Evolutionary conservation across 1,140 invertebrate species (phyloP), one percentile per base, ranked within the genome.

Genomic region (Thalassaphorura encarpata): DNA sequence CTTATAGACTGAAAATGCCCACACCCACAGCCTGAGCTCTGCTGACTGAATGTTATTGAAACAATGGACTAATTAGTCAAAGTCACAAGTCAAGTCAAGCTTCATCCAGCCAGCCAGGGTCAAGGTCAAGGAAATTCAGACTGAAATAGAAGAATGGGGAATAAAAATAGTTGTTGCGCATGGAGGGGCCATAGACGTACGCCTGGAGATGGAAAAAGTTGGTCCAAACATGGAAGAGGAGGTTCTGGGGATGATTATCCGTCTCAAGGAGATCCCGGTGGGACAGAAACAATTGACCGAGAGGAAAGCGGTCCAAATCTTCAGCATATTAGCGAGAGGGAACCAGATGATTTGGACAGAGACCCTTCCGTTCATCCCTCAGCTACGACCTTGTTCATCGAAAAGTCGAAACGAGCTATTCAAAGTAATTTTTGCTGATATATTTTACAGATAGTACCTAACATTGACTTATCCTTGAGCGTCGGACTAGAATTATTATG

Each of bases 321-420:
- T 51, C 95, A 96, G 72, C 95, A 99, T 75, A 98, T 98, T 63
- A 96, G 90, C 70, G 95, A 99, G 75, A 77, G 95, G 62, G 95
- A 98, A 70, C 85, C 88, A 15, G 89, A 95, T 70, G 93, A 97
- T 72, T 86, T 86, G 66, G 90, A 97, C 65, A 78, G 82, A 53
- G 95, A 99, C 76, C 95, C 95, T 8, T 97, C 94, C 0, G 83
- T 93, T 54, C 90, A 99, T 77, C 95, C 95, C 0, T 85, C 87
- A 66, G 87, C 90, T 47, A 87, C 85, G 31, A 96, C 95, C 31
- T 84, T 98, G 66, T 99, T 98, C 74, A 84, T 98, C 76, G 89
- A 92, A 71, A 80, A 91, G 58, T 97, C 92, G 3, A 92, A 90
- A 75, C 82, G 84, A 66, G 84, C 89, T 57, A 81, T 90, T 59